Evolutionary conservation across 2,888 invertebrate species (phyloP).

Genomic region (Neocrepidodera transversa): DNA sequence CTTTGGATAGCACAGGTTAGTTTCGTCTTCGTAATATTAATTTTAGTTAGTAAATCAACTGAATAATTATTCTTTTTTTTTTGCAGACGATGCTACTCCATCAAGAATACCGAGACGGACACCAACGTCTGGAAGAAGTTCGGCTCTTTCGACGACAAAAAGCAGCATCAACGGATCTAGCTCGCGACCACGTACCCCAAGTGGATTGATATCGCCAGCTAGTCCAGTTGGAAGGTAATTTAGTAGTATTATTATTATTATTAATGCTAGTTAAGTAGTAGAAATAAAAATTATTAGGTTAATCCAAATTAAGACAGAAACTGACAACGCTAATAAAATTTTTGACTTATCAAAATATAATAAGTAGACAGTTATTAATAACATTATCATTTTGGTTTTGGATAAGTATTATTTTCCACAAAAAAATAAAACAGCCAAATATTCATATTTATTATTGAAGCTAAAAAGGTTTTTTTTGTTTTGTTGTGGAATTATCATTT

Average conservation of each 20-base stretch:
- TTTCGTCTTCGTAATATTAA: too few species aligned
- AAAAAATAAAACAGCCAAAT: too few species aligned
- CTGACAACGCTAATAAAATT: too few species aligned
- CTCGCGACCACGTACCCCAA: constrained; percentile 80
- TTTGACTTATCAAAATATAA: neutral
- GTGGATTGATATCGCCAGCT: constrained; percentile 78
- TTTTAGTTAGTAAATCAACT: too few species aligned
- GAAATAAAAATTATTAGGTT: neutral
- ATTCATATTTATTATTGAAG: too few species aligned
- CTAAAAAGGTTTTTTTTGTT: too few species aligned
- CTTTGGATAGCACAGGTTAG: constrained; percentile 85
- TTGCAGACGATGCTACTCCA: constrained; percentile 77
- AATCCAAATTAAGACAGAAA: too few species aligned
- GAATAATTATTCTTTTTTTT: neutral
- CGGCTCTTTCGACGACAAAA: constrained; percentile 62
- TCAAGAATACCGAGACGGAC: constrained; percentile 83
- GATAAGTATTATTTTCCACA: neutral
- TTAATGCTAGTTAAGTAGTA: neutral
- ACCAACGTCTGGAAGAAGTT: constrained; percentile 66
- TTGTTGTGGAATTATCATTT: constrained; percentile 15
- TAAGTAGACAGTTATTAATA: neutral
- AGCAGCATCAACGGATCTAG: constrained; percentile 58
- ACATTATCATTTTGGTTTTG: constrained; percentile 1
- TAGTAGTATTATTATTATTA: too few species aligned
- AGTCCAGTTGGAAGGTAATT: constrained; percentile 74